A percentile compares a stretch with the other conserved stretches of the same genome.
Conservation (phyloP, 2,797 vertebrate species). For the Notolepis coatsorum region DNA sequence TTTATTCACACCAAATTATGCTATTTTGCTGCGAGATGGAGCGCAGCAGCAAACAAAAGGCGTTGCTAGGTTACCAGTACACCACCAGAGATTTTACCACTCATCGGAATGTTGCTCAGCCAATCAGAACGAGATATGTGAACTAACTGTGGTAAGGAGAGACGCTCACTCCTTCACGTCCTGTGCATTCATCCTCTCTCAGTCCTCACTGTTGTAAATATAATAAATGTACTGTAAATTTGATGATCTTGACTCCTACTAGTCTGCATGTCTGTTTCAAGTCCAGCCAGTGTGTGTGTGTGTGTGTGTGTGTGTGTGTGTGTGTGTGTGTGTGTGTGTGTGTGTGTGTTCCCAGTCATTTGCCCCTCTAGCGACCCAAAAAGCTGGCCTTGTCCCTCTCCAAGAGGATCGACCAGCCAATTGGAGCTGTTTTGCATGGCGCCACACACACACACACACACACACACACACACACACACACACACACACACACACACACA, state of each 20-base stretch:
- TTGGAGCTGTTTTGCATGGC: slow-evolving; percentile 33
- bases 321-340: background rate
- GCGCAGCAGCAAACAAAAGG: too few species aligned
- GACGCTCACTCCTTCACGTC: too few species aligned
- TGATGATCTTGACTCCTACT: slow-evolving; percentile 20
- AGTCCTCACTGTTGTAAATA: too few species aligned
- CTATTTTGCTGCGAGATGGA: too few species aligned
- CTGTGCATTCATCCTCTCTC: too few species aligned
- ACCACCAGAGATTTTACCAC: too few species aligned
- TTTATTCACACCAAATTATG: too few species aligned
- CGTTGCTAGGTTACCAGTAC: too few species aligned
- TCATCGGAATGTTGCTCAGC: too few species aligned
- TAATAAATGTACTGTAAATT: slow-evolving; percentile 29
- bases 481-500: background rate
- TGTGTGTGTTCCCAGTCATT: too few species aligned
- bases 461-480: slow-evolving; percentile 8
- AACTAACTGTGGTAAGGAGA: too few species aligned
- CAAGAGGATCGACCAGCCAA: slow-evolving; percentile 1
- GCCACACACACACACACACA: slow-evolving; percentile 18
- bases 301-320: slow-evolving; percentile 16
- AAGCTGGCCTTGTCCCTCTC: slow-evolving; percentile 35
- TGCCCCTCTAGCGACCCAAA: slow-evolving; percentile 29
- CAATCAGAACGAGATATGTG: too few species aligned
- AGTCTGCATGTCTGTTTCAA: slow-evolving; percentile 40
- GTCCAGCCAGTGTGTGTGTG: slow-evolving; percentile 13